Conservation (phyloP, 2,888 invertebrate species). For the Melangyna quadrimaculata region DNA sequence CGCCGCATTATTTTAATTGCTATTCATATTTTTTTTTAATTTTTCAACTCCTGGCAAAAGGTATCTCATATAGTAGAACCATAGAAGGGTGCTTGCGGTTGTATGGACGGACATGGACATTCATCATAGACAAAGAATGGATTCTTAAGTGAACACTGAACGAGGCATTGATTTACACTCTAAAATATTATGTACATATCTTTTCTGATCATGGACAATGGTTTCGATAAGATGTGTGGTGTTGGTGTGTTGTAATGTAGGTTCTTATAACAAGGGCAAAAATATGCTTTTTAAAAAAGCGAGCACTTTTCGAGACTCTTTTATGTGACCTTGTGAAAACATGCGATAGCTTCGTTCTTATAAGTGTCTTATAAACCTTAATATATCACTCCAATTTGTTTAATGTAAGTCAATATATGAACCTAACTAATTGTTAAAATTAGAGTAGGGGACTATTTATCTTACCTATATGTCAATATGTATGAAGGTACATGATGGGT, state of each 20-base stretch:
- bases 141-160: constrained; percentile 52
- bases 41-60: neutral
- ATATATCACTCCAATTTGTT: no score
- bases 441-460: no score
- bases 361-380: neutral
- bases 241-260: neutral
- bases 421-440: no score
- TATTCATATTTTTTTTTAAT: constrained; percentile 46
- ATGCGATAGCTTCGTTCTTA: neutral
- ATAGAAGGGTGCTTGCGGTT: constrained; percentile 4
- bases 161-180: constrained; percentile 59
- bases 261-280: constrained; percentile 34
- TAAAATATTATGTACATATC: constrained; percentile 12
- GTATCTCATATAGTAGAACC: neutral
- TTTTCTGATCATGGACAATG: constrained; percentile 21
- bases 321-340: constrained; percentile 29
- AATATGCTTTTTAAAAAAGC: constrained; percentile 18
- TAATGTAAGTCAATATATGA: no score
- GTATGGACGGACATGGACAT: constrained; percentile 28
- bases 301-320: constrained; percentile 30
- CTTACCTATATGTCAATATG: no score
- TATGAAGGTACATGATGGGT: no score
- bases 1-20: constrained; percentile 64
- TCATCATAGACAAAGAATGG: constrained; percentile 26
- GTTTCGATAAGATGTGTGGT: neutral